Evolutionary conservation across 1,140 invertebrate genomes (phyloP), one percentile per base, ranked within the genome.

Genomic region (Lepidotrigona ventralis): DNA sequence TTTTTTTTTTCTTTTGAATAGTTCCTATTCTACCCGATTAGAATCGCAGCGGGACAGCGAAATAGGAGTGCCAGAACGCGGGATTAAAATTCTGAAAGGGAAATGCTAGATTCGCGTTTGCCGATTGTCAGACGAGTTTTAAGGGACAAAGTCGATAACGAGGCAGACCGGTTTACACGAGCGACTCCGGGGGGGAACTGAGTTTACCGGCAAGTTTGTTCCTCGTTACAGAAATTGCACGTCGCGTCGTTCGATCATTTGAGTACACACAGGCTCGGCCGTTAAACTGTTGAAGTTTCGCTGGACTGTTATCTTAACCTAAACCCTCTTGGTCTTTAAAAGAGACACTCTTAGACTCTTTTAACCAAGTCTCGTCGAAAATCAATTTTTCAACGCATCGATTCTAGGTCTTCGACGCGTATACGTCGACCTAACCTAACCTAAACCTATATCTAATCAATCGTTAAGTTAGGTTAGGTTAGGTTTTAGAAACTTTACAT

Each of bases 201-300:
- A 77, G 80, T 82, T 82, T 82, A 58, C 63, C 66, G 29, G 39
- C 73, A 56, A 82, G 73, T 82, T 82, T 82, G 80, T 77, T 70
- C 53, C 74, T 70, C 73, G 80, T 82, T 82, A 68, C 53, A 82
- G 73, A 75, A 82, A 82, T 82, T 82, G 73, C 74, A 12, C 74
- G 56, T 9, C 74, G 74, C 74, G 56, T 9, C 74, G 74, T 58
- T 69, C 74, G 80, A 82, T 82, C 80, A 69, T 77, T 82, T 82
- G 19, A 64, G 74, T 77, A 82, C 64, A 82, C 73, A 82, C 53
- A 54, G 15, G 21, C 75, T 46, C 29, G 17, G 9, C 23, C 73
- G 53, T 69, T 68, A 69, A 82, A 21, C 64, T 64, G 19, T 54
- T 33, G 8, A 60, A 82, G 53, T 82, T 82, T 58, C 80, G 64